Evolutionary conservation across 1,140 invertebrate genomes (phyloP), one percentile per base, ranked within the genome.

Genomic region (Euwallacea fornicatus): DNA sequence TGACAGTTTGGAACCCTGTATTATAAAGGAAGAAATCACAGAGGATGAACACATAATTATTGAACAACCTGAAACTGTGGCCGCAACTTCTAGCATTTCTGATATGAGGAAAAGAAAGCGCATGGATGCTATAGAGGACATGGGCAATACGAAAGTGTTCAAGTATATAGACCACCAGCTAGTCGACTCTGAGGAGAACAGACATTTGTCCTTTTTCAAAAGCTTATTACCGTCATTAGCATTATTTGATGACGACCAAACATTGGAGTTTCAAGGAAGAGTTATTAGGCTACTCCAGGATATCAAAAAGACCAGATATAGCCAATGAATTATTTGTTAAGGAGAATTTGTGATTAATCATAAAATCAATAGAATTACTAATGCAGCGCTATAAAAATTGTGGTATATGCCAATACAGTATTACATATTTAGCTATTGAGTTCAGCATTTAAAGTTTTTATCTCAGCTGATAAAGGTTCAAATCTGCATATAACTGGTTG

Each of bases 161-260:
- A 13, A 21, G n/a, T 56, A 13, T 16, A 50, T 50, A 50, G 46
- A 50, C 6, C 46, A 50, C 6, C 46, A 50, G 13, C 9, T 50
- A 50, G 13, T 11, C 46, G n/a, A 15, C 3, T 56, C 54, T n/a
- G 54, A 56, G 8, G 46, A 50, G 13, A 56, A 56, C 16, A 13
- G 54, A 15, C 54, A 56, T 16, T 15, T 56, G n/a, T 15, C 54
- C 2, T 56, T 56, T 56, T 56, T 56, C 16, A 56, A 16, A 15
- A 56, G 54, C 54, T 15, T 56, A 3, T 15, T 56, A 9, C 54
- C 54, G 16, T 56, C 54, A 15, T 56, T 56, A 21, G n/a, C 11
- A 16, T 7, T 21, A 15, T 56, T 56, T 16, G 54, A 56, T 16
- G 54, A 56, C 11, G 54, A 56, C 54, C n/a, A 6, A 16, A 56